Evolutionary conservation across 2,797 vertebrate species (phyloP), one percentile per base, ranked within the genome.

Genomic region (Rhabdomys pumilio): DNA sequence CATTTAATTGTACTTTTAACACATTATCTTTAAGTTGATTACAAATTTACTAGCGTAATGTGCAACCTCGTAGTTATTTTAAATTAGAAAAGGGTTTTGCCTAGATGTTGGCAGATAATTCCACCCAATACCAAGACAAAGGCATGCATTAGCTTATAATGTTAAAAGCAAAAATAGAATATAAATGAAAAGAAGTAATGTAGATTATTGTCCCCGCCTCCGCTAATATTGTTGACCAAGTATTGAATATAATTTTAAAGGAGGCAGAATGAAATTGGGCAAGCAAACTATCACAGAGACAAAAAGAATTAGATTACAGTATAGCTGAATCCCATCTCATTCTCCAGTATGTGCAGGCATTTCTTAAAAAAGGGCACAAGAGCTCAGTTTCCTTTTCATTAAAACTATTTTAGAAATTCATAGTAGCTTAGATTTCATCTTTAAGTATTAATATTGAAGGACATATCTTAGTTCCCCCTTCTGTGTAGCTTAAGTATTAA

Each of bases 81-180:
- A 98, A 98, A 96, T 98, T 97, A 98, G 97, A 97, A 97, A 97
- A 98, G 96, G 95, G 77, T 98, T 97, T 98, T 97, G 97, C 96
- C 86, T 98, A 94, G 94, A 97, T 98, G 92, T 97, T 98, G 97
- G 85, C 90, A 97, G 98, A 93, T 97, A 98, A 98, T 98, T 98
- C 73, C 90, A 98, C 97, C 94, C 85, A 96, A 97, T 97, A 98
- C 94, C 97, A 98, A 97, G 95, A 98, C 96, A 98, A 98, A 98
- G 96, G 96, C 97, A 94, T 97, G 90, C 95, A 98, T 98, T 98
- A 98, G 96, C 95, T 98, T 98, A 98, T 98, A 98, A 97, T 98
- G 88, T 98, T 98, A 96, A 93, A 97, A n/a, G 97, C 92, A 96
- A 98, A 97, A 98, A 96, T 95, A 98, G 98, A 92, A 73, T 81